These are phyloP conservation scores for Conus ventricosus DNA, from an alignment of 1,140 invertebrate species.

Conservation along the genomic window DNA sequence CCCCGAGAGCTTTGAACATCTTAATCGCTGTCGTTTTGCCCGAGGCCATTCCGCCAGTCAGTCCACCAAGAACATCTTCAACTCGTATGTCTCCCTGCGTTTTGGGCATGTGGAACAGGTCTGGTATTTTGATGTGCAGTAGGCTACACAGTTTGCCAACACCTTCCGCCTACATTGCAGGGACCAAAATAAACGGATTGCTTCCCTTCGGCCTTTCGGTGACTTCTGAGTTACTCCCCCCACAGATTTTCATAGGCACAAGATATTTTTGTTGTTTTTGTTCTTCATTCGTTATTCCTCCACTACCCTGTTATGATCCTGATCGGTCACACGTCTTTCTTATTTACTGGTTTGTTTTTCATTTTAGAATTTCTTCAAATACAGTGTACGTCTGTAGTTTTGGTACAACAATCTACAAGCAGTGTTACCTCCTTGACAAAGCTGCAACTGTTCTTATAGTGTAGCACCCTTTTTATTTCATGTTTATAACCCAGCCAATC, in stretches of 20 bases:
- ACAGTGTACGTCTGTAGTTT: no score
- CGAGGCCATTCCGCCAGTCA: slow-evolving; percentile 88
- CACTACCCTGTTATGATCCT: no score
- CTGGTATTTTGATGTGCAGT: background rate
- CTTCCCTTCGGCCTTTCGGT: background rate
- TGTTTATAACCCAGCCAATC: no score
- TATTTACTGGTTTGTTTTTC: no score
- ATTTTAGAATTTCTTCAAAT: no score
- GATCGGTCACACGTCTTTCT: no score
- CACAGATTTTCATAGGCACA: background rate
- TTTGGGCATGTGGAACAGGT: background rate
- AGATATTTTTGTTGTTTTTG: background rate
- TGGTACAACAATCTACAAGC: no score
- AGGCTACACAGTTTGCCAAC: background rate
- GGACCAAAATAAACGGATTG: background rate
- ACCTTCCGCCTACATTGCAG: background rate
- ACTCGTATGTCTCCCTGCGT: background rate
- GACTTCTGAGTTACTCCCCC: background rate
- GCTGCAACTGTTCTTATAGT: no score
- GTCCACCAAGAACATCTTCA: slow-evolving; percentile 87
- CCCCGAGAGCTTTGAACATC: slow-evolving; percentile 83
- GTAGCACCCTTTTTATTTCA: no score
- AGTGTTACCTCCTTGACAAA: no score
- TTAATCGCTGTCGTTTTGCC: slow-evolving; percentile 89
- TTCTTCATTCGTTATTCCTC: background rate